phyloP scores from a whole-genome alignment of 1,140 invertebrate species.

The Atta cephalotes region DNA sequence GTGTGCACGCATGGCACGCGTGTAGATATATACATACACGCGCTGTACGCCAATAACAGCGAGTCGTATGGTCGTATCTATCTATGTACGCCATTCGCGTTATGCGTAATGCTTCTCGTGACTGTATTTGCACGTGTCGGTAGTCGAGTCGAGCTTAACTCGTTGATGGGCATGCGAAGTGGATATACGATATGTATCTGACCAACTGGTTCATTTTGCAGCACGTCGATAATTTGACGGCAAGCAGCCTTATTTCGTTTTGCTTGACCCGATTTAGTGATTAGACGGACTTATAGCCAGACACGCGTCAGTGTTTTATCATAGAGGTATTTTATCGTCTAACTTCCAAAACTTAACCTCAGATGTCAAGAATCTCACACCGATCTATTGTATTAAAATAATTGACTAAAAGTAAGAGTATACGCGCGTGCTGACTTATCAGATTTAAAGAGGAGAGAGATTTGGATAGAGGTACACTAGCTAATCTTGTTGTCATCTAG shows the following conservation, averaged over 20 bases:
- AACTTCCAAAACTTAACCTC: not conserved
- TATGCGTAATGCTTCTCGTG: constrained; percentile 65
- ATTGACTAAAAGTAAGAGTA: not conserved
- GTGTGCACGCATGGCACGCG: not conserved
- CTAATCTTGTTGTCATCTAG: not conserved
- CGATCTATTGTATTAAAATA: constrained; percentile 3
- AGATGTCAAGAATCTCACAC: not conserved
- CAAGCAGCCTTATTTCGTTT: constrained; percentile 56
- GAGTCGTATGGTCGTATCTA: not conserved
- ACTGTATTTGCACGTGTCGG: constrained; percentile 63
- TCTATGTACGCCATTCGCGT: constrained; percentile 37
- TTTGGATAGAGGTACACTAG: not conserved
- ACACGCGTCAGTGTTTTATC: not conserved
- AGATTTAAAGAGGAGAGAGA: not conserved
- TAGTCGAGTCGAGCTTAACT: constrained; percentile 59
- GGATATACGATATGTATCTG: constrained; percentile 58
- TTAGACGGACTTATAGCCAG: not conserved
- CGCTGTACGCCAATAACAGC: not conserved
- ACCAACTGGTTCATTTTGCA: constrained; percentile 45
- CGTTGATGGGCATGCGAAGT: constrained; percentile 64
- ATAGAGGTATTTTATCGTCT: not conserved
- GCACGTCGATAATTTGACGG: constrained; percentile 65
- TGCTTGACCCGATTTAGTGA: not conserved
- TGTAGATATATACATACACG: not conserved
- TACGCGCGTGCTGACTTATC: not conserved